Evolutionary conservation across 2,797 vertebrate species (phyloP).

Genomic region (Sus cebifrons): DNA sequence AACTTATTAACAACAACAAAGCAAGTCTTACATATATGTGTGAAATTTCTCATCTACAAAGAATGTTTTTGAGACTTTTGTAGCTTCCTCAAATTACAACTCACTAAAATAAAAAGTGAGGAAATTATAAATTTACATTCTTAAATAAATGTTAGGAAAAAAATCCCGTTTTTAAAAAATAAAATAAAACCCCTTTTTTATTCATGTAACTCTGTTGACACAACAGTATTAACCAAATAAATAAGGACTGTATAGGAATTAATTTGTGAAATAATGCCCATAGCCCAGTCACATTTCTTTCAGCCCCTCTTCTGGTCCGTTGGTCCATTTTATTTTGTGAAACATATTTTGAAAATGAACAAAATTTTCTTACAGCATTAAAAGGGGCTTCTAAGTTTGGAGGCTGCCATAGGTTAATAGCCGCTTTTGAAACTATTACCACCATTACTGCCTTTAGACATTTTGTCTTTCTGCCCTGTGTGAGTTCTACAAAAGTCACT

Average conservation of each 20-base stretch:
- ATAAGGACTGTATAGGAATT: neutral
- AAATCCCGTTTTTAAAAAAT: neutral
- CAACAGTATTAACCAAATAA: neutral
- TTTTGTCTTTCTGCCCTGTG: neutral
- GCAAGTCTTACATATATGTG: neutral
- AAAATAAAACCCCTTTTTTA: neutral
- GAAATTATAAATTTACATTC: neutral
- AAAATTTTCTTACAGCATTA: neutral
- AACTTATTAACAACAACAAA: neutral
- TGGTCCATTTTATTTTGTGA: neutral
- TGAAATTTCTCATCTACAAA: neutral
- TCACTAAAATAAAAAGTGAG: slow-evolving; percentile 48
- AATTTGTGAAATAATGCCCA: neutral
- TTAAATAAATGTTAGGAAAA: neutral
- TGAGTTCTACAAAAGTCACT: neutral
- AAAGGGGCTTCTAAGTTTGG: neutral
- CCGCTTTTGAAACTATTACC: neutral
- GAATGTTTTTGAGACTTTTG: slow-evolving; percentile 9
- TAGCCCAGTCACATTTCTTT: neutral
- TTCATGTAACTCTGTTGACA: neutral
- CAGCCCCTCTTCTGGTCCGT: neutral
- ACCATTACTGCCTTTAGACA: neutral
- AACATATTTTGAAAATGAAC: neutral
- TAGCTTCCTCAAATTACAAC: slow-evolving; percentile 45
- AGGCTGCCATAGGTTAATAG: neutral